Conservation (phyloP, 2,888 invertebrate species). For the Acanthosoma haemorrhoidale region DNA sequence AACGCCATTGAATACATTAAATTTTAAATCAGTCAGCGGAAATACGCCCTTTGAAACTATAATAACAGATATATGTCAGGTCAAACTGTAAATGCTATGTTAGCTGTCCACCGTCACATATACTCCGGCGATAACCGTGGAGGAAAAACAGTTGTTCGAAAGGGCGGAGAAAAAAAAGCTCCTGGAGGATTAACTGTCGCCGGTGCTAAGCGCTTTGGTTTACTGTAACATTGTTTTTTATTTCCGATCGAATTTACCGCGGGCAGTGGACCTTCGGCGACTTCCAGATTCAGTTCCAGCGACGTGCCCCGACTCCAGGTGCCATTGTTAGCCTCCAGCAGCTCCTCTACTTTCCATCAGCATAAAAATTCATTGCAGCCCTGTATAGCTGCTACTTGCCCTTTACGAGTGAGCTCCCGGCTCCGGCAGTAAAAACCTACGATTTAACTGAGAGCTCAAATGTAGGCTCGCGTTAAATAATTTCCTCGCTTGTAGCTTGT, state of each 20-base stretch:
- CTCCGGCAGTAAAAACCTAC: conserved; percentile 1
- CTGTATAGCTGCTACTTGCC: too few relatives aligned
- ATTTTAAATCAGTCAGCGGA: too few relatives aligned
- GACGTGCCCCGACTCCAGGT: conserved; percentile 4
- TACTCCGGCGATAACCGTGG: not conserved
- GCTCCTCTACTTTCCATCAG: conserved; percentile 3
- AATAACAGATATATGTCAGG: too few relatives aligned
- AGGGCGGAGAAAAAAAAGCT: not conserved
- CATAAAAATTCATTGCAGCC: conserved; percentile 10
- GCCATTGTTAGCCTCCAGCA: not conserved
- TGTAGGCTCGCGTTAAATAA: not conserved
- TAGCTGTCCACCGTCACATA: too few relatives aligned
- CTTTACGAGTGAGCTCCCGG: conserved; percentile 1
- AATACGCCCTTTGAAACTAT: too few relatives aligned
- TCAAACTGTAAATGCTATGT: too few relatives aligned
- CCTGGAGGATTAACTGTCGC: not conserved
- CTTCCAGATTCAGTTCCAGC: conserved; percentile 1
- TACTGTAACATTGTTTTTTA: conserved; percentile 1
- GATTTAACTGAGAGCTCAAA: not conserved
- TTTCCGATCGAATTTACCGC: not conserved
- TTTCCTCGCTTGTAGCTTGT: not conserved
- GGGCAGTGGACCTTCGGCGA: not conserved
- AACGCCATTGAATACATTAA: too few relatives aligned
- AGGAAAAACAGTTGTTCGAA: not conserved
- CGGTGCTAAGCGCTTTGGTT: not conserved